A percentile compares a stretch with the other conserved stretches of the same genome.
phyloP scores from a whole-genome alignment of 2,797 vertebrate species.

The Pseudocheirus occidentalis region DNA sequence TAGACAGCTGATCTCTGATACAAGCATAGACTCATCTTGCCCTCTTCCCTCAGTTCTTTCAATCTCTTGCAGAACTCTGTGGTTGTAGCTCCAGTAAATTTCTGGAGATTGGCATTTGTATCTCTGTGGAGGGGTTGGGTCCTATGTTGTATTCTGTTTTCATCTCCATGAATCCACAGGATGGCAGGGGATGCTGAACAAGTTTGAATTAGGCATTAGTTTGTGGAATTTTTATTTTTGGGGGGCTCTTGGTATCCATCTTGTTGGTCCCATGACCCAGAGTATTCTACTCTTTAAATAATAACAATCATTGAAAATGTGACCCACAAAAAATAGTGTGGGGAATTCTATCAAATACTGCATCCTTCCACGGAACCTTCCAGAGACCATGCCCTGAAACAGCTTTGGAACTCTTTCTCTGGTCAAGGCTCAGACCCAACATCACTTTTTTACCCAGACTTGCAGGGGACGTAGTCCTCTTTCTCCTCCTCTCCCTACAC shows the following conservation, averaged over 20 bases:
- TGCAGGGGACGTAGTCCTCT: neutral
- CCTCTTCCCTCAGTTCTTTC: too few species aligned
- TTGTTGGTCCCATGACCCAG: neutral
- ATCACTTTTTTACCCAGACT: neutral
- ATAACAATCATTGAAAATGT: neutral
- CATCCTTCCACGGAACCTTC: neutral
- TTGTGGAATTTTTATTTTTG: neutral
- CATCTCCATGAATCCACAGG: neutral
- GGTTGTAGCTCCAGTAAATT: neutral
- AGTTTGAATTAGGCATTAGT: neutral
- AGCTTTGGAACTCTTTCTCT: neutral
- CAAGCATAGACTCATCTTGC: too few species aligned
- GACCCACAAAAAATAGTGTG: neutral
- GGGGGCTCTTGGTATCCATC: neutral
- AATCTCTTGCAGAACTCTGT: too few species aligned
- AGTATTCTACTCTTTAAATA: conserved; percentile 7
- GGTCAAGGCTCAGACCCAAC: neutral
- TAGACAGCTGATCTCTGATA: too few species aligned
- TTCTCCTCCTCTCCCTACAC: neutral
- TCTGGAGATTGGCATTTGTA: neutral
- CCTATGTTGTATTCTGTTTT: neutral
- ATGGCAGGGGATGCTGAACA: neutral
- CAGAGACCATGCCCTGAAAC: neutral
- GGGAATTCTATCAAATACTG: neutral
- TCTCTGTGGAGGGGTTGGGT: neutral